phyloP scores from a whole-genome alignment of 2,888 invertebrate species.

The Cheiracanthium punctorium region DNA sequence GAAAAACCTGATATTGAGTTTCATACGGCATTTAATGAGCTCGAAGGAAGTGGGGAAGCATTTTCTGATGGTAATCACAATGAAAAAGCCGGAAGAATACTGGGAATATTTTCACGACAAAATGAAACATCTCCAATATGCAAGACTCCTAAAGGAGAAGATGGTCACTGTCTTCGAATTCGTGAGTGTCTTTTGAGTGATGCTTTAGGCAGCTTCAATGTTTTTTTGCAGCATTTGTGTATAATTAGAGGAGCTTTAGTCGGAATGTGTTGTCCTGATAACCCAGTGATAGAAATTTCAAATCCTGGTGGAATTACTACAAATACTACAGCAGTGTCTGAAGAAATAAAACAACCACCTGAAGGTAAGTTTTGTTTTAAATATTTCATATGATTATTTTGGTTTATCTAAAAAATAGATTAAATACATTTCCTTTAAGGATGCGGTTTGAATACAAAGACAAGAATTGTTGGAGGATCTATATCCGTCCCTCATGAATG shows the following conservation, averaged over 20 bases:
- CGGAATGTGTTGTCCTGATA: conserved; percentile 86
- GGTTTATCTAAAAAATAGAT: neutral
- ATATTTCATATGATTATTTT: neutral
- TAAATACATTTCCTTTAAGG: conserved; percentile 24
- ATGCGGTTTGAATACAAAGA: conserved; percentile 44
- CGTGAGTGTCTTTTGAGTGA: conserved; percentile 81
- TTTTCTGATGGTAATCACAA: neutral
- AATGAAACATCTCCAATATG: conserved; percentile 26
- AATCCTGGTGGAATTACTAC: conserved; percentile 23
- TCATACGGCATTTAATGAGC: too few species aligned
- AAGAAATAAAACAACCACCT: conserved; percentile 35
- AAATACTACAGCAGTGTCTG: neutral
- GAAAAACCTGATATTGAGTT: too few species aligned
- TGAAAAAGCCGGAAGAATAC: neutral
- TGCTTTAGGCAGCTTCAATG: conserved; percentile 80
- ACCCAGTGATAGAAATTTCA: conserved; percentile 52
- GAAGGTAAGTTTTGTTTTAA: conserved; percentile 40
- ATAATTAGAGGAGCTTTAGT: conserved; percentile 83
- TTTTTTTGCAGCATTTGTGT: conserved; percentile 83
- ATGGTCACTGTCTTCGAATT: conserved; percentile 76
- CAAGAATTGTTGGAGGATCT: conserved; percentile 65
- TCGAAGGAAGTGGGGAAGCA: conserved; percentile 23
- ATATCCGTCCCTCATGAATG: conserved; percentile 57
- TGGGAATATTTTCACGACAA: conserved; percentile 24
- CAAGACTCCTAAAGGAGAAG: conserved; percentile 60